A percentile compares a stretch with the other conserved stretches of the same genome.
Conservation (phyloP, 2,797 vertebrate genomes). For the Lagodon rhomboides region DNA sequence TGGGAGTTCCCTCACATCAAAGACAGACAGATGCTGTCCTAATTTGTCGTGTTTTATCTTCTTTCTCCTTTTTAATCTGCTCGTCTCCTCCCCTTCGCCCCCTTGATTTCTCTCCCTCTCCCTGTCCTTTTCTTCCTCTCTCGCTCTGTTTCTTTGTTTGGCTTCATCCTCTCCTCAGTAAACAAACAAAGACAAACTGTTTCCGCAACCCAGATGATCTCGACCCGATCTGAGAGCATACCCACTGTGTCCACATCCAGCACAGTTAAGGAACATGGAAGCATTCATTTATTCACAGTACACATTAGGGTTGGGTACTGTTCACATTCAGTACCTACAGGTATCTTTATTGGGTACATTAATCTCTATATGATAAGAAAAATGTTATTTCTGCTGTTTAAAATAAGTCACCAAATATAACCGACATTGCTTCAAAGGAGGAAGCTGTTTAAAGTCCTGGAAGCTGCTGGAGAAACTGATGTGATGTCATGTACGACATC, state of each 20-base stretch:
- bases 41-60: conserved; percentile 72
- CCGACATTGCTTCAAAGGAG: no score
- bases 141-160: conserved; percentile 22
- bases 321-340: no score
- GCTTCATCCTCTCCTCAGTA: conserved; percentile 60
- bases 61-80: conserved; percentile 62
- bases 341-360: no score
- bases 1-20: conserved; percentile 62
- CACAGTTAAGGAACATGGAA: not conserved
- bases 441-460: no score
- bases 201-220: conserved; percentile 46
- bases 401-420: no score
- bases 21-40: conserved; percentile 51
- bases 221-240: conserved; percentile 34
- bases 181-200: conserved; percentile 70
- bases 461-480: no score
- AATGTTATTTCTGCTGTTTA: no score
- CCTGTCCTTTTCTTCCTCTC: conserved; percentile 26
- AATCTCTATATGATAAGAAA: no score
- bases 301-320: no score
- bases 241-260: conserved; percentile 14
- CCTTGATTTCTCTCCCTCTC: conserved; percentile 19
- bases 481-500: no score
- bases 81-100: conserved; percentile 56
- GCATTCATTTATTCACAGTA: not conserved